Percentiles rank a stretch among this genome's conserved stretches.
These are phyloP conservation scores for Xiphophorus maculatus DNA, from an alignment of 2,113 vertebrate species.

Conservation along the genomic window DNA sequence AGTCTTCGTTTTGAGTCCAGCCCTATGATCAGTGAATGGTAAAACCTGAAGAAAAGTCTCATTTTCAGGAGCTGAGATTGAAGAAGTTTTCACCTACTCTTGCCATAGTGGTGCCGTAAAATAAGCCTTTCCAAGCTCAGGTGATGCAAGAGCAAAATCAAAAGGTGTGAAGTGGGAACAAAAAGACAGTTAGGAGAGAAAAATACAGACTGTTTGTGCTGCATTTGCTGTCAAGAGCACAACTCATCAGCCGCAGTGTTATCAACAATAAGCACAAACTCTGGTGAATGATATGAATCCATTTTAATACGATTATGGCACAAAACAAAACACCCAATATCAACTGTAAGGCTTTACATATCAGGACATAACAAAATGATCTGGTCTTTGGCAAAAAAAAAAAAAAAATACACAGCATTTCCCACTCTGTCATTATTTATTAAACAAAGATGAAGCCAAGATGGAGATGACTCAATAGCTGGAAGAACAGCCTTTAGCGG, in stretches of 20 bases:
- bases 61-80: neutral
- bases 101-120: neutral
- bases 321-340: neutral
- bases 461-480: neutral
- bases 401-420: too few species aligned
- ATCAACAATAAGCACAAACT: neutral
- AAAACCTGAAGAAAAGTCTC: too few species aligned
- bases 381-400: neutral
- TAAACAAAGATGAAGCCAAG: neutral
- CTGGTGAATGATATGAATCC: neutral
- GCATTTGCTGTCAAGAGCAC: neutral
- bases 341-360: neutral
- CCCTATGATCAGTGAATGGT: too few species aligned
- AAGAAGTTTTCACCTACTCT: neutral
- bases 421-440: neutral
- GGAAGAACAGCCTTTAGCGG: neutral
- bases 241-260: neutral
- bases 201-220: neutral
- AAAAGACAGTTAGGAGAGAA: neutral
- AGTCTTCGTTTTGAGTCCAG: too few species aligned
- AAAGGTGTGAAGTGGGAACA: neutral
- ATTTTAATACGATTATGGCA: neutral
- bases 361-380: neutral
- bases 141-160: neutral
- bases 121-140: neutral